Percentiles rank a stretch among this genome's conserved stretches.
Conservation (phyloP, 2,797 vertebrate species). For the Zalophus californianus region DNA sequence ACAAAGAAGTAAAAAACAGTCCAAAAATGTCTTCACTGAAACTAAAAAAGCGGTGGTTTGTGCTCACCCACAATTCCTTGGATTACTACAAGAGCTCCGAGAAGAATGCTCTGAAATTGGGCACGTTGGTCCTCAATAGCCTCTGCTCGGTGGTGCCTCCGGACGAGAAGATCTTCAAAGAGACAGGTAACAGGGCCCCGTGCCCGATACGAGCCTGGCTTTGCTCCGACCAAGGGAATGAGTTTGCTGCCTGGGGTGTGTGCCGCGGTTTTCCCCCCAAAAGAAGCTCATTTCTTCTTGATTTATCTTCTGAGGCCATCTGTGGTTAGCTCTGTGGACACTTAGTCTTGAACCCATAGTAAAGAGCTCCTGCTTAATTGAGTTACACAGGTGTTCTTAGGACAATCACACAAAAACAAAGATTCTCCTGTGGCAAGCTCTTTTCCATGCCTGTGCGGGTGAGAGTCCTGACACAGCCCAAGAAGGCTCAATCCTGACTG, state of each 20-base stretch:
- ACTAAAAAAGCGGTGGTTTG: conserved; percentile 98
- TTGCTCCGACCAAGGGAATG: neutral
- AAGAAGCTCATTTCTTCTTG: neutral
- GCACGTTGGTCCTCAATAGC: conserved; percentile 96
- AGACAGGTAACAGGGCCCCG: conserved; percentile 90
- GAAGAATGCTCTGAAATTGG: conserved; percentile 94
- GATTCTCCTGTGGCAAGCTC: neutral
- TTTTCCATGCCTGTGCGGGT: rapidly evolving
- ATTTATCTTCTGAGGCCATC: neutral
- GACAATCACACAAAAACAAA: neutral
- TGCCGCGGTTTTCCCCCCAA: rapidly evolving
- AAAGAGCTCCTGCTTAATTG: neutral
- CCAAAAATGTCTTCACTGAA: conserved; percentile 92
- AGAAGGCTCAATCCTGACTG: neutral
- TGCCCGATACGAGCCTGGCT: rapidly evolving
- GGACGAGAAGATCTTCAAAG: conserved; percentile 96
- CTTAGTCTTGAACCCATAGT: neutral
- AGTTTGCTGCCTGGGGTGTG: neutral
- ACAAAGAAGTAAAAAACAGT: conserved; percentile 97
- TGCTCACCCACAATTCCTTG: conserved; percentile 97
- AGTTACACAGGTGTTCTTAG: neutral
- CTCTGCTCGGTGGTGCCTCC: conserved; percentile 96
- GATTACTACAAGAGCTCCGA: conserved; percentile 99
- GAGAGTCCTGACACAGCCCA: neutral
- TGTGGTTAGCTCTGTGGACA: neutral